phyloP scores from a whole-genome alignment of 2,113 vertebrate species.

The Acanthisitta chloris region DNA sequence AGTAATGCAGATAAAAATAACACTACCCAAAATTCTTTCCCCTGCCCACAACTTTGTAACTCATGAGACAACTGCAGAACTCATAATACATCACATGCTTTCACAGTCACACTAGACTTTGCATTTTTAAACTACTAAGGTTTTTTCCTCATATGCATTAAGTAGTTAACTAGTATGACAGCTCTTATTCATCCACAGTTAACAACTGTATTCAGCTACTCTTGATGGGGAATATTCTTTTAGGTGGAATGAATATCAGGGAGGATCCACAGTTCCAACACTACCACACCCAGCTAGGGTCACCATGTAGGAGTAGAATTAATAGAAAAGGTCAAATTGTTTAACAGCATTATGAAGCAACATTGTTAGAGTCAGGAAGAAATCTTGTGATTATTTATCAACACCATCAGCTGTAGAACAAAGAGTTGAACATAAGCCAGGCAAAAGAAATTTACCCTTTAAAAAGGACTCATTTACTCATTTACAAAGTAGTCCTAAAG shows the following conservation, averaged over 20 bases:
- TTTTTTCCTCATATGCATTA: not conserved
- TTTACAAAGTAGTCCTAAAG: not conserved
- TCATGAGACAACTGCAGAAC: not conserved
- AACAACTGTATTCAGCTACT: not conserved
- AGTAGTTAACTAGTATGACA: not conserved
- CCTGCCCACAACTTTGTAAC: not conserved
- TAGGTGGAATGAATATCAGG: not conserved
- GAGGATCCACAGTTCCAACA: not conserved
- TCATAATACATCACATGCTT: not conserved
- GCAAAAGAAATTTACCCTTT: not conserved
- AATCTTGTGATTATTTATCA: conserved; percentile 28
- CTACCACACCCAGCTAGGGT: not conserved
- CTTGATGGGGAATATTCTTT: not conserved
- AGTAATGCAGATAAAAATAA: not conserved
- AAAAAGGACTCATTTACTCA: not conserved
- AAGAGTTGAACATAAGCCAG: not conserved
- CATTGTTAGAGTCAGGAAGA: not conserved
- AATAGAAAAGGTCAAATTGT: not conserved
- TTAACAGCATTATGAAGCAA: not conserved
- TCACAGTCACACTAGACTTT: not conserved
- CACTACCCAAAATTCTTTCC: not conserved
- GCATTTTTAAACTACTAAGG: not conserved
- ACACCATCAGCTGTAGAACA: conserved; percentile 23
- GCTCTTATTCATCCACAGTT: not conserved
- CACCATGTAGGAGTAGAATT: not conserved